phyloP scores from a whole-genome alignment of 2,113 vertebrate genomes.

The Neotoma lepida region DNA sequence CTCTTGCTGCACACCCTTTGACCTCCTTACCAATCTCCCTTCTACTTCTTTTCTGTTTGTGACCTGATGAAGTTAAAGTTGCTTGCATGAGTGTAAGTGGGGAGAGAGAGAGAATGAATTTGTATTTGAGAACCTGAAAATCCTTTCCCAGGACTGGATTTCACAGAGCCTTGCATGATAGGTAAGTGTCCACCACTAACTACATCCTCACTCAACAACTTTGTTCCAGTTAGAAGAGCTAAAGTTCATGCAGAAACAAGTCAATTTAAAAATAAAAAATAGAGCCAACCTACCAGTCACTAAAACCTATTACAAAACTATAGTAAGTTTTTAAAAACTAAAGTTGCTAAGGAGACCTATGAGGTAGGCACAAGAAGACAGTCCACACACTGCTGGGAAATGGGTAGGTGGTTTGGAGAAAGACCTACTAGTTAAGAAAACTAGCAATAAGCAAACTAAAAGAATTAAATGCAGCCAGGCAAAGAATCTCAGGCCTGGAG shows the following conservation, averaged over 20 bases:
- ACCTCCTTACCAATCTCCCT: neutral
- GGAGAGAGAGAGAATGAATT: no score
- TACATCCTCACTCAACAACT: neutral
- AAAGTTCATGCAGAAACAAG: neutral
- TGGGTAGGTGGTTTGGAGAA: neutral
- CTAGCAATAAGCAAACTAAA: neutral
- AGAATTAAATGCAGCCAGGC: neutral
- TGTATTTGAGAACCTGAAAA: neutral
- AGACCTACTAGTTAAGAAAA: neutral
- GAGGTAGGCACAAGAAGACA: no score
- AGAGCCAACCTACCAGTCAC: neutral
- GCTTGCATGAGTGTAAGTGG: no score
- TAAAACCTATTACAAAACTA: neutral
- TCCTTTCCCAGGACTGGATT: no score
- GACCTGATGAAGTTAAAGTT: neutral
- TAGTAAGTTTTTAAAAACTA: neutral
- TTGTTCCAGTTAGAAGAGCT: neutral
- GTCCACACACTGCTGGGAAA: neutral
- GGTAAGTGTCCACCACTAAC: neutral
- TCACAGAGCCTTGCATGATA: neutral
- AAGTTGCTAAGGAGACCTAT: neutral
- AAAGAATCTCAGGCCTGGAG: neutral
- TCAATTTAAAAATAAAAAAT: neutral
- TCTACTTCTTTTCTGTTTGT: neutral
- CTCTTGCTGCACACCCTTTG: neutral